Percentiles rank a stretch among this genome's conserved stretches.
These are phyloP conservation scores for Apeira syringaria DNA, from an alignment of 2,888 invertebrate genomes.

Conservation along the genomic window DNA sequence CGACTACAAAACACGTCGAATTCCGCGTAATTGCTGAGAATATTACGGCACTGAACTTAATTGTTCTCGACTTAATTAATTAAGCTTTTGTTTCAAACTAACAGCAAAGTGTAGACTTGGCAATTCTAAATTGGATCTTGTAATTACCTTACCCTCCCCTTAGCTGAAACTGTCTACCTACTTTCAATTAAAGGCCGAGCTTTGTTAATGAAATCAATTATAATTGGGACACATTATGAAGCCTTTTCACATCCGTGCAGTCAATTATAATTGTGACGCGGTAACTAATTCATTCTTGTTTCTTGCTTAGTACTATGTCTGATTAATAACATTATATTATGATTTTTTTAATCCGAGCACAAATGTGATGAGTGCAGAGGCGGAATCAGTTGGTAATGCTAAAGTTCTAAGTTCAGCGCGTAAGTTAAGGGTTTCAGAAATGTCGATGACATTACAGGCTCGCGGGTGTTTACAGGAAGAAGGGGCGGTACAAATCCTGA, in stretches of 20 bases:
- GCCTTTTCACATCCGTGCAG: conserved; percentile 54
- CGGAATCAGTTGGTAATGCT: conserved; percentile 34
- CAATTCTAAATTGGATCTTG: conserved; percentile 84
- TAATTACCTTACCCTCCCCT: conserved; percentile 82
- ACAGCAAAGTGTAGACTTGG: conserved; percentile 84
- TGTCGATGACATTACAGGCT: too few relatives aligned
- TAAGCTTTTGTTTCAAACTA: conserved; percentile 84
- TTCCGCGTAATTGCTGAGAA: conserved; percentile 82
- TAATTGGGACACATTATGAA: conserved; percentile 72
- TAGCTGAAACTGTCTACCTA: conserved; percentile 79
- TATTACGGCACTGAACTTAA: conserved; percentile 82
- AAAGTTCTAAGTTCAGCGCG: conserved; percentile 30
- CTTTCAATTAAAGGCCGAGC: conserved; percentile 80
- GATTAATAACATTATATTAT: conserved; percentile 24
- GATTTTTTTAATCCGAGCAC: conserved; percentile 30
- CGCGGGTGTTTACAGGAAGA: too few relatives aligned
- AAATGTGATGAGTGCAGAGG: conserved; percentile 26
- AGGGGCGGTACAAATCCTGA: too few relatives aligned
- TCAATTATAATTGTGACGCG: conserved; percentile 48
- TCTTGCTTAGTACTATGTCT: conserved; percentile 35
- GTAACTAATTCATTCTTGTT: conserved; percentile 58
- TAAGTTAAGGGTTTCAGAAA: too few relatives aligned
- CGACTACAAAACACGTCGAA: conserved; percentile 80
- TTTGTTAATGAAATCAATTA: conserved; percentile 80
- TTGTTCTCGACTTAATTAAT: conserved; percentile 84